Base-by-base conservation (phyloP, 2,797 vertebrate genomes). In the Pempheris klunzingeri region DNA sequence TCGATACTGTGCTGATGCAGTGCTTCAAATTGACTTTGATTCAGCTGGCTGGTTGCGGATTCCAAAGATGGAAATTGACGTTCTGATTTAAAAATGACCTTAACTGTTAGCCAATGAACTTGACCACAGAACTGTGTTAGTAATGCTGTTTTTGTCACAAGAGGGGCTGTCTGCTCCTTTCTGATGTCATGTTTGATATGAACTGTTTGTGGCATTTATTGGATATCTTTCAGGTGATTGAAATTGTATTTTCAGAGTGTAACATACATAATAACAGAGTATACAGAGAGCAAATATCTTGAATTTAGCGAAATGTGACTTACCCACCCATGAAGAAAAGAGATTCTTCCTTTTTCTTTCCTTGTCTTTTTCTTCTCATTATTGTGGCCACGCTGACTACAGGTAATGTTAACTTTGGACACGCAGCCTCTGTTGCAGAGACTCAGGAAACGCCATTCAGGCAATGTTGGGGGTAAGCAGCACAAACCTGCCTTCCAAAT, bases 1-100 rank as follows among this genome's bases (percentile, higher is more conserved):
- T 63, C 47, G 12, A 60, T 68, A 59, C 47, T 5, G 54, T n/a
- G 7, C 68, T 62, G 69, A 71, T 47, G 55, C 78, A 65, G 53
- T n/a, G 73, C 82, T 74, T 26, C 60, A 86, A 81, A 89, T 65
- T 76, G 82, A 90, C 81, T 88, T 81, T 70, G 80, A 78, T 81
- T 82, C 41, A 20, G 77, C 41, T 70, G 43, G 50, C 65, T 80
- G 71, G 47, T 81, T 69, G 66, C 63, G 38, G 61, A 78, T 78
- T 80, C 50, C 60, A 71, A 39, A 74, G 67, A 90, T 82, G 46
- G 46, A 86, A 82, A 89, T 77, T 88, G 86, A 75, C 83, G 71
- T 87, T 88, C 53, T 55, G 75, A 78, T 91, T 84, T 65, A 72
- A 81, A 78, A 83, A 74, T 57, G 76, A 84, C 81, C 74, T 68